Evolutionary conservation across 1,140 invertebrate genomes (phyloP), one percentile per base, ranked within the genome.

Genomic region (Bombus waltoni): DNA sequence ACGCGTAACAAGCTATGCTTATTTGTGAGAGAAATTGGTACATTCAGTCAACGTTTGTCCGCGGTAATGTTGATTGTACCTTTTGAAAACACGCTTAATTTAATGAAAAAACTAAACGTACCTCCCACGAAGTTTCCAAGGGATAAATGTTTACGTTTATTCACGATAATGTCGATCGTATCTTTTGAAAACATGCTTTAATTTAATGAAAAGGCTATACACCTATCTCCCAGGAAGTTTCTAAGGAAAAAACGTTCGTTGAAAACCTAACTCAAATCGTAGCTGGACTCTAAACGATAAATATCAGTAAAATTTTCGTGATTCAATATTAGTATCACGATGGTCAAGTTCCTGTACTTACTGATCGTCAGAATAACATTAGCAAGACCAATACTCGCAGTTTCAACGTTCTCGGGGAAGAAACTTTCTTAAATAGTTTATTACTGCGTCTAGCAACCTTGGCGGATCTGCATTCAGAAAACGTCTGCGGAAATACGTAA

Each of bases 371-470:
- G 1, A 38, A 25, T 68, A 9, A 25, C 11, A 44, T n/a, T 32
- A 44, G 22, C 18, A 44, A 44, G 40, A 79, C 3, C 35, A 18
- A 28, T 28, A 22, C 4, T n/a, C 22, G 6, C 68, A 73, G n/a
- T n/a, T 73, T 73, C 1, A 15, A 32, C 32, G 15, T 28, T 25
- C 25, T 35, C 35, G 35, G n/a, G 2, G 5, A 13, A 13, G 11
- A 75, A 75, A 35, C 32, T 75, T 25, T 25, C 22, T 5, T 25
- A 57, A 75, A 47, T 32, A 57, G 44, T 57, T 75, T 75, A 75
- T 75, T 75, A 57, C 47, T 74, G 32, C 44, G n/a, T 74, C 72
- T 74, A 13, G 32, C 72, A 44, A 75, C 25, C 5, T 47, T 44
- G 38, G 9, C 42, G 32, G n/a, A 35, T 75, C 6, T 18, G 47